Evolutionary conservation across 2,113 vertebrate species (phyloP), one percentile per base, ranked within the genome.

Genomic region (Centropristis striata): DNA sequence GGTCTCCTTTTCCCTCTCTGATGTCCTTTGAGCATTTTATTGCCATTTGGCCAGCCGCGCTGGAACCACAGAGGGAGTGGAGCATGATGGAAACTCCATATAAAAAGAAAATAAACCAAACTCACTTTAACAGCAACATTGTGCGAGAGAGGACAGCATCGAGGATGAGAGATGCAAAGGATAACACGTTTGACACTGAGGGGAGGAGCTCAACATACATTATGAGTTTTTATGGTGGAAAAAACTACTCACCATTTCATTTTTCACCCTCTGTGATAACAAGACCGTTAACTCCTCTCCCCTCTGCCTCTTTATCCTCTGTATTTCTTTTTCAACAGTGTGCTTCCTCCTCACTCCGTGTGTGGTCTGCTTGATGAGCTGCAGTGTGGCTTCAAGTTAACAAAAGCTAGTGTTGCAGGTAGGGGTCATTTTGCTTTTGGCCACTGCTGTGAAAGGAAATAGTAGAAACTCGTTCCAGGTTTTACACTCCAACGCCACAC

Each of bases 21-120:
- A 92, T 92, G 91, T 93, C 92, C 86, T 92, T 82, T 86, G 80
- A 93, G 86, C 76, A 54, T 92, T 94, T 94, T 92, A 93, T 83
- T 89, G 87, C 83, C 73, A 57, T 85, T 93, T 94, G 94, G 94
- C 92, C 86, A 93, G 91, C 55, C 88, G 69, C 37, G 20, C 83
- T 93, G 94, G 91, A 94, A 94, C 92, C 89, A 86, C 88, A 69
- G 87, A 89, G 86, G 90, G 91, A 92, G 90, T 86, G 80, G 90
- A 93, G 85, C 68, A 75, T 78, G 85, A 92, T 93, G 92, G 92
- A 93, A 94, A 93, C 72, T 90, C 81, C 76, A 85, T 83, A 88
- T 90, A 86, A 87, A 88, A 91, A 91, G 86, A 90, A 91, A 90
- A 90, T 88, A 88, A 88, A 83, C 86, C 63, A 90, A 91, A 90